Evolutionary conservation across 2,113 vertebrate species (phyloP).

Genomic region (Myanophis thanlyinensis): DNA sequence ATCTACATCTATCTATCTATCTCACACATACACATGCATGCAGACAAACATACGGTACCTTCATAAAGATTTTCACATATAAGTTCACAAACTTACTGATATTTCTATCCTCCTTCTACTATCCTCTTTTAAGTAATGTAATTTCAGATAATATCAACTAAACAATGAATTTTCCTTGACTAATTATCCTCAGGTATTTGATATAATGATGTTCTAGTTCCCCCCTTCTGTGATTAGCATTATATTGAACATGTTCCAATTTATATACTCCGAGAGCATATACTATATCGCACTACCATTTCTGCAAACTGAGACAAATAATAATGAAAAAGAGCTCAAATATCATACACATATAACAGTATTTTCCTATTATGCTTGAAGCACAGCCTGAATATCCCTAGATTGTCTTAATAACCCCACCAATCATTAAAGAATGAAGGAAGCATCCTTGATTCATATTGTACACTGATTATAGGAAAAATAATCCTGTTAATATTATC

Average conservation of each 20-base stretch:
- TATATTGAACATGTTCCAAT: not conserved
- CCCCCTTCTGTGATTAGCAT: not conserved
- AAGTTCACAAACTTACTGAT: not conserved
- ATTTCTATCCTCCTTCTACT: not conserved
- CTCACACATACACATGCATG: too few relatives aligned
- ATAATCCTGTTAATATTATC: not conserved
- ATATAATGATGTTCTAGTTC: not conserved
- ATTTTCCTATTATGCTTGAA: not conserved
- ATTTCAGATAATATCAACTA: not conserved
- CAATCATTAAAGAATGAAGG: not conserved
- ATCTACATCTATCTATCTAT: too few relatives aligned
- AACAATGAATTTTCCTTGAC: not conserved
- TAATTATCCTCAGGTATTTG: not conserved
- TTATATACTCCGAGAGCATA: not conserved
- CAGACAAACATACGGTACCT: too few relatives aligned
- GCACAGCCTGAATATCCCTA: not conserved
- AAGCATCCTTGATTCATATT: not conserved
- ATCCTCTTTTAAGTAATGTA: not conserved
- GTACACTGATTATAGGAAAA: not conserved
- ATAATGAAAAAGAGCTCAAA: not conserved
- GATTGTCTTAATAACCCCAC: not conserved
- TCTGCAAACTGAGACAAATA: not conserved
- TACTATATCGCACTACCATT: not conserved
- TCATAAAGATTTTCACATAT: not conserved
- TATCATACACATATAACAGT: not conserved